These are phyloP conservation scores for Dreissena polymorpha DNA, from an alignment of 1,140 invertebrate species.

Conservation along the genomic window DNA sequence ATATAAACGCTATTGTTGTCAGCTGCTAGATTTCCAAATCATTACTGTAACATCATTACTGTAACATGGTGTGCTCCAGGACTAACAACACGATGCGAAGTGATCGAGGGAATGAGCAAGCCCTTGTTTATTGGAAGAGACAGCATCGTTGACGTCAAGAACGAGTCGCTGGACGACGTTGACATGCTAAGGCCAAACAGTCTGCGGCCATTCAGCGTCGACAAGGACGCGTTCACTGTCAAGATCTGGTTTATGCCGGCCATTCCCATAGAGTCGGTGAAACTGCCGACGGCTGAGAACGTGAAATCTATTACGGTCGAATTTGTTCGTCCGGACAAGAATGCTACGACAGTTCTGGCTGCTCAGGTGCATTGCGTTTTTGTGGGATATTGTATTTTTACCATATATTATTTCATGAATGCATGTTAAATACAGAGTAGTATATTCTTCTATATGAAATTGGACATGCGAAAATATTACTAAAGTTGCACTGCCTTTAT, in stretches of 20 bases:
- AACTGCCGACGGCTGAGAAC: not conserved
- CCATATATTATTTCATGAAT: no score
- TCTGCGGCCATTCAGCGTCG: not conserved
- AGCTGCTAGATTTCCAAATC: no score
- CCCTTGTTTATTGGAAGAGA: constrained; percentile 23
- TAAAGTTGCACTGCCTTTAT: no score
- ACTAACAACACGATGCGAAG: not conserved
- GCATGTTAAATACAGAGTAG: no score
- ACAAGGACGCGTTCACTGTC: not conserved
- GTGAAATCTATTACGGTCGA: constrained; percentile 15
- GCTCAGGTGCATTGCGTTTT: no score
- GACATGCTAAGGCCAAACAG: constrained; percentile 33
- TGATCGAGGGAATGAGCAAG: constrained; percentile 38
- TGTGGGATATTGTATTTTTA: no score
- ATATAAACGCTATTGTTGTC: no score
- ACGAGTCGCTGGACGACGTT: constrained; percentile 8
- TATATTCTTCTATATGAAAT: no score
- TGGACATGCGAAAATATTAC: no score
- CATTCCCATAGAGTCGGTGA: constrained; percentile 10
- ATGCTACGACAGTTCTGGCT: constrained; percentile 1
- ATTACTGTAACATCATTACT: no score
- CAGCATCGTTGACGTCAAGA: constrained; percentile 14
- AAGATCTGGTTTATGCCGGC: constrained; percentile 37
- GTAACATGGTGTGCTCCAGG: not conserved
- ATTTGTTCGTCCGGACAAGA: constrained; percentile 2